phyloP scores from a whole-genome alignment of 2,797 vertebrate genomes.

The Muscicapa comitata region DNA sequence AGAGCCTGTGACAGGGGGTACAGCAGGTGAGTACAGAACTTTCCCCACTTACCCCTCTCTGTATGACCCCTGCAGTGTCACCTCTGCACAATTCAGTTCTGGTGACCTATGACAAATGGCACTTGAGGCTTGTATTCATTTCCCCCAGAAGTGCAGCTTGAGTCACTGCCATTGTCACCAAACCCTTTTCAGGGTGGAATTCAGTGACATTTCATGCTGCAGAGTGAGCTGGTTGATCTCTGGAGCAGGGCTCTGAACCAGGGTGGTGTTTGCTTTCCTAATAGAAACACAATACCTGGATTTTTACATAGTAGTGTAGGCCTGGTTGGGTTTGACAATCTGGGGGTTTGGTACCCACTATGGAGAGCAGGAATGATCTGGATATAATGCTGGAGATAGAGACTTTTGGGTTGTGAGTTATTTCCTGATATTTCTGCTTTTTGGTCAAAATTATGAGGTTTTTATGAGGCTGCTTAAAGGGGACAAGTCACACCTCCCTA shows the following conservation, averaged over 20 bases:
- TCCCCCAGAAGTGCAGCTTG: background rate
- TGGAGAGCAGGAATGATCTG: background rate
- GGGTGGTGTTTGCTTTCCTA: background rate
- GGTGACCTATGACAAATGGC: accelerated
- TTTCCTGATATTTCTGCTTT: background rate
- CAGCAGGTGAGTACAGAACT: background rate
- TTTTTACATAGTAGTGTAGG: accelerated
- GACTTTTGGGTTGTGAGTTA: background rate
- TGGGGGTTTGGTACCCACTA: background rate
- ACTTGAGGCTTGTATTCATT: background rate
- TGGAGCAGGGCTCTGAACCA: background rate
- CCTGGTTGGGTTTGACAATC: background rate
- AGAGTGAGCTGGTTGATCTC: background rate
- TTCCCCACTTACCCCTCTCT: background rate
- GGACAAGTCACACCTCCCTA: background rate
- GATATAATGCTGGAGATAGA: background rate
- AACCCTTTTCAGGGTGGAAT: background rate
- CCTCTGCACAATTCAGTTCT: background rate
- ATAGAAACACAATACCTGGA: background rate
- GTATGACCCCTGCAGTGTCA: background rate
- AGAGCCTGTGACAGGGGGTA: background rate
- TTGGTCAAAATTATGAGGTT: background rate
- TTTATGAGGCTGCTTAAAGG: background rate
- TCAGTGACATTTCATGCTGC: background rate
- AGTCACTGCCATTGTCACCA: background rate